Evolutionary conservation across 2,113 vertebrate genomes (phyloP).

Genomic region (Entelurus aequoreus): DNA sequence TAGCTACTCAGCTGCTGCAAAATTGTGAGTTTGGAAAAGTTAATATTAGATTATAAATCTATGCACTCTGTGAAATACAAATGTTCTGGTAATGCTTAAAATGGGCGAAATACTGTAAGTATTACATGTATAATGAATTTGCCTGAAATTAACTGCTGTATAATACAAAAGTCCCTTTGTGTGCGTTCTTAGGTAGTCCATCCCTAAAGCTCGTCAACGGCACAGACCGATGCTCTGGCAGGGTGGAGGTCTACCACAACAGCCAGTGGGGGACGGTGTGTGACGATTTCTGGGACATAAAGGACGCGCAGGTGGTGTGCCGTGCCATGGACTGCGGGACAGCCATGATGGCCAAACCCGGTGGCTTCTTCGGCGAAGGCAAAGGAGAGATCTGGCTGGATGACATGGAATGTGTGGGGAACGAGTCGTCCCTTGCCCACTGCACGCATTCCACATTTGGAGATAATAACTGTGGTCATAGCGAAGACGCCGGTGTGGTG

Average conservation of each 20-base stretch:
- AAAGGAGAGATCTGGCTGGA: conserved; percentile 41
- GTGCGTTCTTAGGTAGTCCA: conserved; percentile 23
- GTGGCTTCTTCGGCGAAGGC: conserved; percentile 50
- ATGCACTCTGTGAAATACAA: no score
- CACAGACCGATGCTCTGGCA: conserved; percentile 52
- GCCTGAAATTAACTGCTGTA: no score
- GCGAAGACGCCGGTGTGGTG: conserved; percentile 61
- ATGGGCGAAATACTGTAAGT: no score
- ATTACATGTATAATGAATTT: no score
- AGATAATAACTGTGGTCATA: conserved; percentile 44
- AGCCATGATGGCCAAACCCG: conserved; percentile 19
- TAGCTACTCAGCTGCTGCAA: no score
- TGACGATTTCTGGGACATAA: conserved; percentile 55
- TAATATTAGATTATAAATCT: no score
- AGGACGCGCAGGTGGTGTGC: conserved; percentile 61
- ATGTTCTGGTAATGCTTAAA: no score
- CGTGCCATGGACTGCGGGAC: conserved; percentile 57
- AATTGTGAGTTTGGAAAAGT: no score
- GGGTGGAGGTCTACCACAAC: conserved; percentile 54
- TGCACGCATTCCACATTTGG: conserved; percentile 33
- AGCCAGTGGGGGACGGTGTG: conserved; percentile 61
- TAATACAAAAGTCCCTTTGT: no score
- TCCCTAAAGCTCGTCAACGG: conserved; percentile 42
- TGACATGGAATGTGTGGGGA: conserved; percentile 45
- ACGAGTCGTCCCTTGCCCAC: conserved; percentile 34